Conservation (phyloP, 2,797 vertebrate species). For the Podarcis siculus region DNA sequence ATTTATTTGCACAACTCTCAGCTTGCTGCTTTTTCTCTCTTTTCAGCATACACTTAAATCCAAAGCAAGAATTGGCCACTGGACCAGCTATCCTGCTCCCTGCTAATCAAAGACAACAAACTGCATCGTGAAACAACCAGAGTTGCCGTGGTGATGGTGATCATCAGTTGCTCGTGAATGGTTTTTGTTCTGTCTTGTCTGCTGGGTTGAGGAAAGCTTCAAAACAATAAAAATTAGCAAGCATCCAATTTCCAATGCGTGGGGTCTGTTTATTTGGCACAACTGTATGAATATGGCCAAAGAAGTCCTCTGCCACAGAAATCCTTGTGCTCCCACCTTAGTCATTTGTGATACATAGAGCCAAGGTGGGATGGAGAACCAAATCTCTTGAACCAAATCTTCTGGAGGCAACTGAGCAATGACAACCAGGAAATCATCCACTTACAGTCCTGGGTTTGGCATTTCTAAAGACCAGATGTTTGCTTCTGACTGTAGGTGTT, state of each 20-base stretch:
- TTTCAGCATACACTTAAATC: background rate
- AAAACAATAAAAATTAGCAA: background rate
- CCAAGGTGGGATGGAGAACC: too few relatives aligned
- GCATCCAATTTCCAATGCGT: background rate
- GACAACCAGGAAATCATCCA: too few relatives aligned
- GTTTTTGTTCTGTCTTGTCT: background rate
- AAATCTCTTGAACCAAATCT: too few relatives aligned
- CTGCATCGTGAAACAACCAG: background rate
- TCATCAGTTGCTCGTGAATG: background rate
- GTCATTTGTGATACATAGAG: background rate
- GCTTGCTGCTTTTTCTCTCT: background rate
- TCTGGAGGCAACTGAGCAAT: too few relatives aligned
- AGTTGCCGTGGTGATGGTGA: background rate
- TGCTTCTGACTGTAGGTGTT: too few relatives aligned
- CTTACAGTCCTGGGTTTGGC: too few relatives aligned
- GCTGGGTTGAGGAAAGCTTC: background rate
- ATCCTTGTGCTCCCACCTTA: background rate
- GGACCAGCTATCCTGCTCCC: background rate
- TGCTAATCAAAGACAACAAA: background rate
- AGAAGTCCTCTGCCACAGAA: background rate
- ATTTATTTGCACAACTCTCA: background rate
- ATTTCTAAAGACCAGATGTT: too few relatives aligned
- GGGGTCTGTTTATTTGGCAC: background rate
- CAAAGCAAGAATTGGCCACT: background rate
- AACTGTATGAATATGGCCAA: too few relatives aligned